phyloP scores from a whole-genome alignment of 1,140 invertebrate species.

The Pachypsylla venusta region DNA sequence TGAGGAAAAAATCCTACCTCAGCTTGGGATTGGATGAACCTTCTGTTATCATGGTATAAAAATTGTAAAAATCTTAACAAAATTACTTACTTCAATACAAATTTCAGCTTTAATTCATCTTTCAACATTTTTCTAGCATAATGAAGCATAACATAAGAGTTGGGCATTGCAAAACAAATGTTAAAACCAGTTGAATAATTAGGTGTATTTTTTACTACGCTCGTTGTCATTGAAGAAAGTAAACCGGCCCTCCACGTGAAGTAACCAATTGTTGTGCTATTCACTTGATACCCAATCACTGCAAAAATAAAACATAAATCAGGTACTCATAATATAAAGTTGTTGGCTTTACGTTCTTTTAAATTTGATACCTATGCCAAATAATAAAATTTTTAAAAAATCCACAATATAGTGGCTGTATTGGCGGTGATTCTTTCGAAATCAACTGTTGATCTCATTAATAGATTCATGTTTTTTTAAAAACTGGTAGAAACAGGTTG shows the following conservation, averaged over 20 bases:
- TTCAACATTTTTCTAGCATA: slow-evolving; percentile 62
- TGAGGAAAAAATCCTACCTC: no score
- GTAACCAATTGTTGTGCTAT: slow-evolving; percentile 71
- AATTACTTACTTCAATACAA: slow-evolving; percentile 55
- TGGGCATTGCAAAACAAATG: slow-evolving; percentile 64
- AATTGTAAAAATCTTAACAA: slow-evolving; percentile 8
- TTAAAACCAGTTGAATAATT: slow-evolving; percentile 44
- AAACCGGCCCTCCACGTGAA: slow-evolving; percentile 62
- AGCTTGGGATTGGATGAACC: no score
- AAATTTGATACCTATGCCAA: no score
- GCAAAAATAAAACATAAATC: slow-evolving; percentile 15
- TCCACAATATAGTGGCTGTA: no score
- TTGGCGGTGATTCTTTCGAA: no score
- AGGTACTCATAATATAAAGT: no score
- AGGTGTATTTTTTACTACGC: slow-evolving; percentile 56
- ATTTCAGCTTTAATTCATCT: slow-evolving; percentile 56
- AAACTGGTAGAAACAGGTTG: no score
- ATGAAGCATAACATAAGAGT: slow-evolving; percentile 57
- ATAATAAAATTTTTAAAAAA: no score
- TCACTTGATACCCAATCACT: slow-evolving; percentile 70
- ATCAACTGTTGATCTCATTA: no score
- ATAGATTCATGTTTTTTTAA: no score
- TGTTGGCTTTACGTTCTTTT: no score
- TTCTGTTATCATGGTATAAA: no score
- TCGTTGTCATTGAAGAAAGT: slow-evolving; percentile 59